Percentiles rank a stretch among this genome's conserved stretches.
These are phyloP conservation scores for Porites cylindrica DNA, from an alignment of 92 coral and sea anemone species.

Conservation along the genomic window DNA sequence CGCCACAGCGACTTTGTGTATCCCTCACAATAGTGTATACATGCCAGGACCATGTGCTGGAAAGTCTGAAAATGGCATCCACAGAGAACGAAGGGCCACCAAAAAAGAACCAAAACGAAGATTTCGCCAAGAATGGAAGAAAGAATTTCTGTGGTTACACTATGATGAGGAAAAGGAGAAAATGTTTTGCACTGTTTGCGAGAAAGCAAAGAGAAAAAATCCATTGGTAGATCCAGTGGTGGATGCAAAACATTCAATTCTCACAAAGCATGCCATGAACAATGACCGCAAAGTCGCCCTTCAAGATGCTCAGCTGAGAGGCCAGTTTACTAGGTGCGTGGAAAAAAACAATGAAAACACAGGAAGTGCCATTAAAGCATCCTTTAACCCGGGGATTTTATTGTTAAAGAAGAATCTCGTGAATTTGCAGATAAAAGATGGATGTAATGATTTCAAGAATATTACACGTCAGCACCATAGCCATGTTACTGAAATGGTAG, in stretches of 20 bases:
- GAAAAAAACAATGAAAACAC: not conserved
- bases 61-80: no score
- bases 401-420: not conserved
- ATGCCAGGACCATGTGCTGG: no score
- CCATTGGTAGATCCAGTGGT: no score
- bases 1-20: no score
- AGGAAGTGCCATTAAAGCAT: not conserved
- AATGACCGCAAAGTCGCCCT: not conserved
- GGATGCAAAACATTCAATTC: not conserved
- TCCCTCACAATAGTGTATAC: no score
- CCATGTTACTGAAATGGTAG: not conserved
- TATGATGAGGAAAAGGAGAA: conserved; percentile 19
- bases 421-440: not conserved
- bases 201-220: not conserved
- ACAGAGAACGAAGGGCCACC: not conserved
- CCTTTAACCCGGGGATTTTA: not conserved
- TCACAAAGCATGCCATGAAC: not conserved
- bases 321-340: not conserved
- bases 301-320: not conserved
- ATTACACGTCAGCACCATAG: not conserved
- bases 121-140: not conserved
- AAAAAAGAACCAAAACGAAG: no score
- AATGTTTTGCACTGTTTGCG: conserved; percentile 8
- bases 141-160: not conserved
- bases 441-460: not conserved